Evolutionary conservation across 2,888 invertebrate species (phyloP), one percentile per base, ranked within the genome.

Genomic region (Melinaea menophilus): DNA sequence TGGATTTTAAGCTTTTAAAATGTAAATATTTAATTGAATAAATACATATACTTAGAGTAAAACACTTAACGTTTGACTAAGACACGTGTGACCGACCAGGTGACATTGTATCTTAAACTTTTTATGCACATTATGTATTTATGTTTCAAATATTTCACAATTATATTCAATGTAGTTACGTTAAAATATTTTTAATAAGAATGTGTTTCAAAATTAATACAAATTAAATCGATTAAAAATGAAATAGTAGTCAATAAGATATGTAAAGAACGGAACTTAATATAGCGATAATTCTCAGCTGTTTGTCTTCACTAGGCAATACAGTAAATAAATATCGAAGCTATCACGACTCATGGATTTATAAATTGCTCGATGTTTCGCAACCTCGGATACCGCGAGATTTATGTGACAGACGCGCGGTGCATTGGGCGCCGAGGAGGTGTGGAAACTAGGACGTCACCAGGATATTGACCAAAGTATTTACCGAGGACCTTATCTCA

Each of bases 321-420:
- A 7, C 13, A 58, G 37, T 54, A 41, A 57, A 61, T 62, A 66
- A 59, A 66, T 67, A 67, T 65, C 59, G 51, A 54, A 62, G 60
- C 61, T 46, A 66, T 69, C 68, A 68, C 64, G 67, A 67, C 51
- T 58, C 45, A 22, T n/a, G 41, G 61, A 66, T 67, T 59, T 64
- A 69, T 71, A 68, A 64, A 68, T 71, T 63, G 59, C 58, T 60
- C 22, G 37, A 63, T 45, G 57, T 62, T 66, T 56, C 60, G 59
- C 62, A 59, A 69, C 61, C 61, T 55, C 54, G 47, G 62, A 64
- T 66, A 67, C 35, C 63, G 31, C 13, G 35, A 61, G 61, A 63
- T 63, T 64, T 62, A 64, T 61, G 35, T 41, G 62, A 59, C 63
- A 62, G 59, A 59, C 59, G 62, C 59, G 48, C 58, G 31, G 51